phyloP scores from a whole-genome alignment of 1,140 invertebrate species.

The Drosophila watanabei region DNA sequence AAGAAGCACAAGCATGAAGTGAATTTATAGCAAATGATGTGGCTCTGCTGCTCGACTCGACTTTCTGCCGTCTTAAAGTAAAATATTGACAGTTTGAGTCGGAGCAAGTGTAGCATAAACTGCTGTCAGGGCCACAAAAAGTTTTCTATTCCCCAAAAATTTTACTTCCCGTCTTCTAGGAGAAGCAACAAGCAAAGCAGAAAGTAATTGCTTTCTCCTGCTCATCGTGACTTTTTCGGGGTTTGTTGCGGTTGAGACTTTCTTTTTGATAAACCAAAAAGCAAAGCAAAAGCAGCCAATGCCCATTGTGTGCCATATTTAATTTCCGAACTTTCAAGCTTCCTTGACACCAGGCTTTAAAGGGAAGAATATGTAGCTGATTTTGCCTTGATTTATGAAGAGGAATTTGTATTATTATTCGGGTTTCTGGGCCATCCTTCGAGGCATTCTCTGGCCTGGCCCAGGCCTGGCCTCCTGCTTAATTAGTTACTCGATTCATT shows the following conservation, averaged over 20 bases:
- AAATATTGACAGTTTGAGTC: conserved; percentile 80
- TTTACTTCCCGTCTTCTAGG: conserved; percentile 14
- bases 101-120: conserved; percentile 76
- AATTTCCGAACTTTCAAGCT: conserved; percentile 45
- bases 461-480: conserved; percentile 5
- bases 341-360: conserved; percentile 25
- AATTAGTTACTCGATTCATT: conserved; percentile 46
- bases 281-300: conserved; percentile 10
- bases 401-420: conserved; percentile 18
- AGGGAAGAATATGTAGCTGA: conserved; percentile 18
- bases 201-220: conserved; percentile 80
- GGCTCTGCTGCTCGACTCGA: conserved; percentile 33
- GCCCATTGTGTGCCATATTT: conserved; percentile 62
- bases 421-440: conserved; percentile 25
- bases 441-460: conserved; percentile 3
- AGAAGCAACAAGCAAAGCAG: conserved; percentile 76
- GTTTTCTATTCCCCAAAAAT: conserved; percentile 43
- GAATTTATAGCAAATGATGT: conserved; percentile 80
- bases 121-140: conserved; percentile 69
- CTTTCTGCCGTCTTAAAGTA: conserved; percentile 67
- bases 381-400: conserved; percentile 3
- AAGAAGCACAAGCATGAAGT: conserved; percentile 37
- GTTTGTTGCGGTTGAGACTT: conserved; percentile 30
- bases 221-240: conserved; percentile 57
- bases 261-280: conserved; percentile 32